Conservation (phyloP, 1,140 invertebrate genomes). For the Scaptomyza montana region DNA sequence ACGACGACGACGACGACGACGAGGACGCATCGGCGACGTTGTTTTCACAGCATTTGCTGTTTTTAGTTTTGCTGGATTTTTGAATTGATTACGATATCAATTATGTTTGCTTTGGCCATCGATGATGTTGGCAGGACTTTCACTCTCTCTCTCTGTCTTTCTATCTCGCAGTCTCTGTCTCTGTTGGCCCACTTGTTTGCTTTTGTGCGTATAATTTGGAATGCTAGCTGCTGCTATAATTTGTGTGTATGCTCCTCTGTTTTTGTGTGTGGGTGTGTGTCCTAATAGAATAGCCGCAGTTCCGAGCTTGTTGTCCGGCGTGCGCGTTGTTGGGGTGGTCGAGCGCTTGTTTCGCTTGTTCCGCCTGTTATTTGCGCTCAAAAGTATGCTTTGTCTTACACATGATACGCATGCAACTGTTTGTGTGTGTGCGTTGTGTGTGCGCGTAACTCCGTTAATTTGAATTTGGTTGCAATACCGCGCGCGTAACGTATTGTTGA, state of each 20-base stretch:
- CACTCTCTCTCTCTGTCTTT: not conserved
- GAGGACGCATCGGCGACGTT: slow-evolving; percentile 28
- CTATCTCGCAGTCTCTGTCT: slow-evolving; percentile 5
- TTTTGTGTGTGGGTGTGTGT: slow-evolving; percentile 33
- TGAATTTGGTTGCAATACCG: slow-evolving; percentile 46
- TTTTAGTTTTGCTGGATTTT: slow-evolving; percentile 79
- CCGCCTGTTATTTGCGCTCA: slow-evolving; percentile 71
- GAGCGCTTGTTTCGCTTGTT: slow-evolving; percentile 54
- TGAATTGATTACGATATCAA: slow-evolving; percentile 83
- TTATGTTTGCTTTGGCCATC: slow-evolving; percentile 79
- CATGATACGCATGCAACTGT: slow-evolving; percentile 5
- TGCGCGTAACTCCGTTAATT: slow-evolving; percentile 73
- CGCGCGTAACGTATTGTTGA: slow-evolving; percentile 60
- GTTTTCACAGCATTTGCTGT: slow-evolving; percentile 77
- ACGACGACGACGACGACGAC: slow-evolving; percentile 2
- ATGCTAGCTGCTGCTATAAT: slow-evolving; percentile 24
- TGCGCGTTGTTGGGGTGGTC: no score
- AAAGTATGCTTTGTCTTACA: slow-evolving; percentile 79
- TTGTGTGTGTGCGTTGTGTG: slow-evolving; percentile 43
- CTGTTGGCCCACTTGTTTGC: slow-evolving; percentile 62
- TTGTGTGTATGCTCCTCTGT: slow-evolving; percentile 2
- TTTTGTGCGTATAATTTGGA: slow-evolving; percentile 72
- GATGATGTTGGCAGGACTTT: slow-evolving; percentile 36
- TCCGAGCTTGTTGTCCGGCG: slow-evolving; percentile 32
- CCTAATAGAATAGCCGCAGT: slow-evolving; percentile 70